Percentiles rank a stretch among this genome's conserved stretches.
Evolutionary conservation across 2,888 invertebrate genomes (phyloP).

Genomic region (Netelia fuscicornis): DNA sequence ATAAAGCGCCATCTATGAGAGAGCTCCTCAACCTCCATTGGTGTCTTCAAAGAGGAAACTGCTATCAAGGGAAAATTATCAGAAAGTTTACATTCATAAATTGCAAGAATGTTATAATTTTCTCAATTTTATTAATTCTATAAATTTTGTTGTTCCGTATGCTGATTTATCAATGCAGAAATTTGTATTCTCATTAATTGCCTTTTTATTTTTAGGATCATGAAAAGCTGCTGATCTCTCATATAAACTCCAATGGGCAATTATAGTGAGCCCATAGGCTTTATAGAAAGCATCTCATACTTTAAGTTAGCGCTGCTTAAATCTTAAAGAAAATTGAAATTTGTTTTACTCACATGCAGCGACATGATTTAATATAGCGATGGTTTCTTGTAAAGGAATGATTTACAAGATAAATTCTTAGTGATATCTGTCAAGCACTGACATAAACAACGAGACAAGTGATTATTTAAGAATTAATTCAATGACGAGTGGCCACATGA

Average conservation of each 20-base stretch:
- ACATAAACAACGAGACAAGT: background rate
- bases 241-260: too few relatives aligned
- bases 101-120: background rate
- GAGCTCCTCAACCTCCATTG: background rate
- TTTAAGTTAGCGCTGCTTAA: background rate
- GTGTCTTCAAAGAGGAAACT: background rate
- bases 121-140: background rate
- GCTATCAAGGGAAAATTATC: background rate
- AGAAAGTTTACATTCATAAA: background rate
- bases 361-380: conserved; percentile 34
- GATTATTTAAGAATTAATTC: background rate
- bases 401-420: background rate
- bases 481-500: conserved; percentile 4
- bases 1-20: background rate
- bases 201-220: too few relatives aligned
- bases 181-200: too few relatives aligned
- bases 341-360: conserved; percentile 52
- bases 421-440: background rate
- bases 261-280: too few relatives aligned
- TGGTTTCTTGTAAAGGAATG: background rate
- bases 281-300: background rate
- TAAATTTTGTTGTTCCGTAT: background rate
- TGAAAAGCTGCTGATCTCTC: too few relatives aligned
- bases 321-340: background rate
- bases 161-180: too few relatives aligned